Percentiles rank a stretch among this genome's conserved stretches.
Evolutionary conservation across 1,140 invertebrate genomes (phyloP).

Genomic region (Euura saliciscinereae): DNA sequence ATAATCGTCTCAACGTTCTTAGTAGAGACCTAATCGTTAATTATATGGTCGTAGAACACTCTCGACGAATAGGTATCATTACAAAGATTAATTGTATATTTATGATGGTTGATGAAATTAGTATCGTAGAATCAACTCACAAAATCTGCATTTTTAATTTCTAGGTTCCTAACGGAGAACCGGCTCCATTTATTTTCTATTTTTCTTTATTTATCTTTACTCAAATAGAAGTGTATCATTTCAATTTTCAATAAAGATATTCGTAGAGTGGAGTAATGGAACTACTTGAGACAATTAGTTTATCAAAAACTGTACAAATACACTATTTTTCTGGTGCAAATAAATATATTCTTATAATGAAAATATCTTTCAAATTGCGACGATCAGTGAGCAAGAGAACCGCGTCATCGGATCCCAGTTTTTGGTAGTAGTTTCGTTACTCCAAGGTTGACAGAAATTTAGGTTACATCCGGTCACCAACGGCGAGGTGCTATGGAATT

Average conservation of each 20-base stretch:
- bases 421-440: background rate
- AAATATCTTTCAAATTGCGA: too few relatives aligned
- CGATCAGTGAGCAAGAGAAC: too few relatives aligned
- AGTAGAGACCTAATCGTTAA: too few relatives aligned
- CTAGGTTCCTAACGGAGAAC: background rate
- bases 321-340: too few relatives aligned
- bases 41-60: too few relatives aligned
- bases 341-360: too few relatives aligned
- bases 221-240: background rate
- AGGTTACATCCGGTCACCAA: conserved; percentile 1
- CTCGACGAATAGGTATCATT: too few relatives aligned
- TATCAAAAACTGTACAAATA: too few relatives aligned
- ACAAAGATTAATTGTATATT: too few relatives aligned
- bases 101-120: background rate
- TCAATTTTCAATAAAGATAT: background rate
- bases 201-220: background rate
- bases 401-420: too few relatives aligned
- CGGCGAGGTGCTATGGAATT: conserved; percentile 4
- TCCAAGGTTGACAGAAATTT: background rate
- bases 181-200: background rate
- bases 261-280: background rate
- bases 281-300: background rate
- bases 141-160: background rate
- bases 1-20: too few relatives aligned
- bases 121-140: background rate